Evolutionary conservation across 2,797 vertebrate genomes (phyloP).

Genomic region (Diplodus sargus): DNA sequence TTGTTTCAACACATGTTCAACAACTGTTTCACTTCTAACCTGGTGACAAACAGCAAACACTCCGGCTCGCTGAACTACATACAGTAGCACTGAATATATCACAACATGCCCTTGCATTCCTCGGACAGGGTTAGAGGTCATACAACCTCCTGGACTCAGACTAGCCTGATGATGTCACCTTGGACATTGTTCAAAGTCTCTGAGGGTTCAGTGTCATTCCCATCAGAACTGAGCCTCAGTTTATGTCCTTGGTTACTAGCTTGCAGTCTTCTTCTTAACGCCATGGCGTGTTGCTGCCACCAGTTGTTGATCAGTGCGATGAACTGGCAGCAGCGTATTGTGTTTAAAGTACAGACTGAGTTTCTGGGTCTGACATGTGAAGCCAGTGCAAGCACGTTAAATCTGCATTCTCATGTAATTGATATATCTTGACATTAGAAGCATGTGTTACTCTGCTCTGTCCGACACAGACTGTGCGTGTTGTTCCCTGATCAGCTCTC

Average conservation of each 20-base stretch:
- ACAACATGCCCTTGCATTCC: neutral
- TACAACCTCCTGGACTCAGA: neutral
- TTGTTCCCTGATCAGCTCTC: neutral
- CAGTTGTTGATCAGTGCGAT: neutral
- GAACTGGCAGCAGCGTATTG: neutral
- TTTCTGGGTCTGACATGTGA: too few relatives aligned
- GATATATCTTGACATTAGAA: neutral
- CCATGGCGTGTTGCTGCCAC: neutral
- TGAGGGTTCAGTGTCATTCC: neutral
- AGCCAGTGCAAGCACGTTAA: too few relatives aligned
- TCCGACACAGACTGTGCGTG: neutral
- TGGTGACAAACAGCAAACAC: neutral
- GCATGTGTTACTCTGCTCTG: neutral
- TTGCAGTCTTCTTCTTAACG: neutral
- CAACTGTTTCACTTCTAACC: neutral
- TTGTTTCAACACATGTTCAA: neutral
- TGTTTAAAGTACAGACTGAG: too few relatives aligned
- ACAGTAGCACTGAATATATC: neutral
- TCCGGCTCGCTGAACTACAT: too few relatives aligned
- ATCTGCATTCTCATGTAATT: too few relatives aligned
- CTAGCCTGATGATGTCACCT: neutral
- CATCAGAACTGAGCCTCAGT: neutral
- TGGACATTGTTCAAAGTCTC: neutral
- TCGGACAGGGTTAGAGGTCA: neutral
- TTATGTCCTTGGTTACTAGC: neutral